Conservation (phyloP, 2,888 invertebrate genomes). For the Xanthia icteritia region DNA sequence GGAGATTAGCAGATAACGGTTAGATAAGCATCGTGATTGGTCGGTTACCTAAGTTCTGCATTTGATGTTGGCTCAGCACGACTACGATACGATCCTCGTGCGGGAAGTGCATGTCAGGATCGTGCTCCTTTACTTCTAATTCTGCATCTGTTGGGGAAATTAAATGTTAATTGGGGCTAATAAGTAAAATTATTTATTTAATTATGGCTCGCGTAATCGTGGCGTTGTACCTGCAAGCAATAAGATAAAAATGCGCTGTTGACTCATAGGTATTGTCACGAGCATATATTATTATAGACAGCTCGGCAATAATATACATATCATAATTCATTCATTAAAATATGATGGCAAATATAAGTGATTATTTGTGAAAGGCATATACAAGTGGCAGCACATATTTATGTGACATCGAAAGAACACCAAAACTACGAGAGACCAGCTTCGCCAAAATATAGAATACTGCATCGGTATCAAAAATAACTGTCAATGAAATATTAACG, state of each 20-base stretch:
- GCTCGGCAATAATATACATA: too few relatives aligned
- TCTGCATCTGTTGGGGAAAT: slow-evolving; percentile 72
- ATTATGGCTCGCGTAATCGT: not conserved
- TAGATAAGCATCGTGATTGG: slow-evolving; percentile 33
- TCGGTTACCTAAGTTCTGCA: slow-evolving; percentile 81
- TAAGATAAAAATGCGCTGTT: not conserved
- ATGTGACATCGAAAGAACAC: too few relatives aligned
- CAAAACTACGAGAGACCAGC: too few relatives aligned
- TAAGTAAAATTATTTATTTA: not conserved
- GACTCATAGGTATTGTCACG: not conserved
- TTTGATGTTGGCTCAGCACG: slow-evolving; percentile 84
- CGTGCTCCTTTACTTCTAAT: slow-evolving; percentile 69
- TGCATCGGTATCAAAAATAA: too few relatives aligned
- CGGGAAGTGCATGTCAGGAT: slow-evolving; percentile 65
- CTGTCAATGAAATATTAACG: too few relatives aligned
- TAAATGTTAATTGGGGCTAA: not conserved
- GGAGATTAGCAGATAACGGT: slow-evolving; percentile 28
- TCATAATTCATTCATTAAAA: too few relatives aligned
- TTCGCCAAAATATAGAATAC: too few relatives aligned
- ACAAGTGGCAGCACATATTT: too few relatives aligned
- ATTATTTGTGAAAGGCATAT: too few relatives aligned
- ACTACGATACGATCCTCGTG: slow-evolving; percentile 78
- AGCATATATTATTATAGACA: too few relatives aligned
- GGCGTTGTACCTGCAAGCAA: not conserved
- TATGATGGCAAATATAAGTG: too few relatives aligned